Conservation (phyloP, 2,888 invertebrate species). For the Onthophagus sagittarius region DNA sequence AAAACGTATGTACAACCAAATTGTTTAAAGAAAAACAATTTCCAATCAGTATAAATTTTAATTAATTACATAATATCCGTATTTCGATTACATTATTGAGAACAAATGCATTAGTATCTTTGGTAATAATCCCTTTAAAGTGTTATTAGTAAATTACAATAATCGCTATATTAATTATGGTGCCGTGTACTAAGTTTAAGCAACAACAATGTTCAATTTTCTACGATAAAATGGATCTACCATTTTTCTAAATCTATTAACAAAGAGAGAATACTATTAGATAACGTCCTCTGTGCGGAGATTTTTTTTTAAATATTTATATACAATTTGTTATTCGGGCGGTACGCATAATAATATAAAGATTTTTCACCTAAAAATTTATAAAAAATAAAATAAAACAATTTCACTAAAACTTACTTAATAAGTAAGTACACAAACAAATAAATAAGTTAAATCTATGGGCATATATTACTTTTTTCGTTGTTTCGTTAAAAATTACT, state of each 20-base stretch:
- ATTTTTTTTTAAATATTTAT: neutral
- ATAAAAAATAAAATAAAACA: neutral
- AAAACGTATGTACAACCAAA: constrained; percentile 46
- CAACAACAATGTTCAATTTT: neutral
- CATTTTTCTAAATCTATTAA: neutral
- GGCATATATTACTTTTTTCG: neutral
- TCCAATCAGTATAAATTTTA: constrained; percentile 1
- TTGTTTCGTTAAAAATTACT: neutral
- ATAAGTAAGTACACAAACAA: constrained; percentile 4
- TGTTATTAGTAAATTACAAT: neutral
- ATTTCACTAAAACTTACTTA: neutral
- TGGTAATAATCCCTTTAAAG: constrained; percentile 29
- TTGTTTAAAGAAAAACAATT: constrained; percentile 33
- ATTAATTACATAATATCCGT: constrained; percentile 1
- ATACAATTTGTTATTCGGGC: neutral
- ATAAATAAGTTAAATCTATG: constrained; percentile 4
- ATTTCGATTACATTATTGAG: neutral
- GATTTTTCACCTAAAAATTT: neutral
- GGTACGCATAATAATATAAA: neutral
- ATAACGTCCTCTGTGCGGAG: neutral
- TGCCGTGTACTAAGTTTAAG: neutral
- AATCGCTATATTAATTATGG: neutral
- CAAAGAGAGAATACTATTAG: neutral
- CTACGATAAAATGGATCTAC: neutral
- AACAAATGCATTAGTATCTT: constrained; percentile 32